Conservation (phyloP, 2,888 invertebrate genomes). For the Conops quadrifasciatus region DNA sequence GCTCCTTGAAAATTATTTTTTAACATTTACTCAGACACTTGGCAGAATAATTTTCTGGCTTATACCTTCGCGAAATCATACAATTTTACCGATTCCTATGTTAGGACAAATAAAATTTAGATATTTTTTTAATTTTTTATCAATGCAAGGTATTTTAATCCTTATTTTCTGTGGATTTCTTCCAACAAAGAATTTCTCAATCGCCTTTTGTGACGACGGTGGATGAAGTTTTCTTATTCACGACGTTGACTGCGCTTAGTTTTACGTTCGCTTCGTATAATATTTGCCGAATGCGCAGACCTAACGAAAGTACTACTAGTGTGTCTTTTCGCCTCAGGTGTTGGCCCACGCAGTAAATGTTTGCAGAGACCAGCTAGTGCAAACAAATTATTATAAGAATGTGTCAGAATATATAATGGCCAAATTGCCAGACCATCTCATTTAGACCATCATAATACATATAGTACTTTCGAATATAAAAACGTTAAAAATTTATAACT, state of each 20-base stretch:
- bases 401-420: constrained; percentile 38
- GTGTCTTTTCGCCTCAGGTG: not conserved
- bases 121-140: constrained; percentile 33
- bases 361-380: constrained; percentile 28
- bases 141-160: constrained; percentile 33
- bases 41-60: constrained; percentile 21
- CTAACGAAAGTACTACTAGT: constrained; percentile 20
- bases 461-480: too few species aligned
- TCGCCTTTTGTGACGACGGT: constrained; percentile 37
- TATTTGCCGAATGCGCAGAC: constrained; percentile 15
- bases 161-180: constrained; percentile 35
- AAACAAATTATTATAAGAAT: constrained; percentile 24
- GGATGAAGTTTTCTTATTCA: constrained; percentile 28
- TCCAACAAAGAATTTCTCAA: constrained; percentile 39
- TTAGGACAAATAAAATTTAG: constrained; percentile 14
- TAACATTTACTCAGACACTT: not conserved
- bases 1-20: not conserved
- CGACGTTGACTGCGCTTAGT: constrained; percentile 17
- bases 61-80: constrained; percentile 32
- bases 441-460: too few species aligned
- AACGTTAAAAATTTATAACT: too few species aligned
- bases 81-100: constrained; percentile 26
- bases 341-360: not conserved
- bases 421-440: too few species aligned
- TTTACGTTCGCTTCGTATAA: constrained; percentile 5